Base-by-base conservation (phyloP, 2,113 vertebrate species). In the Zapus hudsonius region DNA sequence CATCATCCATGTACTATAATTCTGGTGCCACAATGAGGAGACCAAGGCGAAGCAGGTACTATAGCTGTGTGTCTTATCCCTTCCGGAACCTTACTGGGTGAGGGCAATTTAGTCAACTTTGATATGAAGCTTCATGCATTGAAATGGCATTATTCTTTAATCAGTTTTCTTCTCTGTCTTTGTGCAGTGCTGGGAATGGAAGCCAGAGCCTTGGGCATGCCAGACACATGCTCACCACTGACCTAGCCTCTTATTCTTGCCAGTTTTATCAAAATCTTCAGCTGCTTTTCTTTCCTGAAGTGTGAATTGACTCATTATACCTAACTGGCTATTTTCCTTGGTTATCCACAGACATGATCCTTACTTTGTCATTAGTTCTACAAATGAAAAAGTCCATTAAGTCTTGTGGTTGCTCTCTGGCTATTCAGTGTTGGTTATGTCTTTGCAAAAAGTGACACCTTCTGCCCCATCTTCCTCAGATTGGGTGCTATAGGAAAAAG, bases 401-500 rank as follows among this genome's bases (percentile, higher is more conserved):
- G 42, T 86, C 66, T 38, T 23, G 0, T 36, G 47, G 33, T 79
- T 80, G 70, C 25, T 66, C 36, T 78, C 64, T 84, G 76, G 20
- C 59, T 79, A 15, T 33, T 78, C 59, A 11, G 1, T 61, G 31
- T 70, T 84, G 36, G 25, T 47, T 66, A 19, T 31, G 67, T 72
- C 66, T 90, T 19, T 83, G 38, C 67, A 93, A 63, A 83, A 95
- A 92, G 66, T 66, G 72, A 12, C 2, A 31, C 31, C 38, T 55
- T 55, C 3, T 66, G 81, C 82, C 23, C 84, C 22, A n/a, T 1
- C 2, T 67, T 90, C 38, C 55, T 52, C 38, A 3, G 0, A 59
- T 80, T 42, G 20, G 52, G 67, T 75, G 20, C 31, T 90, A 36
- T 57, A 52, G 74, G 42, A 81, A 57, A 59, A 88, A 38, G 57